Evolutionary conservation across 2,888 invertebrate genomes (phyloP), one percentile per base, ranked within the genome.

Genomic region (Oconnorella tubifera): DNA sequence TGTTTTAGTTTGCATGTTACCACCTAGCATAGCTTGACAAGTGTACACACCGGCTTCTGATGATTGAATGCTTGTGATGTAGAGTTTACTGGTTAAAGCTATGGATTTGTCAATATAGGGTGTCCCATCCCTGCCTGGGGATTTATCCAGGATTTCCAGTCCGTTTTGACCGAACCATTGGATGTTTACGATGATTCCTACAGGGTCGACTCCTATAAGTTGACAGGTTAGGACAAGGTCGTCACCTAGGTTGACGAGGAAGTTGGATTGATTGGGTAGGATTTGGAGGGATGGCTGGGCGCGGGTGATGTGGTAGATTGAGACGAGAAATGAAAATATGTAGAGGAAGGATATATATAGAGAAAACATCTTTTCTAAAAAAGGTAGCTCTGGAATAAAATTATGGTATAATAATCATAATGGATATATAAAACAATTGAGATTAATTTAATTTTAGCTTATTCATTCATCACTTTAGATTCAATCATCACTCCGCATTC

Each of bases 11-110:
- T 64, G 56, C 2, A 48, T 23, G 33, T 65, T 68, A 32, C 71
- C 72, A 3, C 67, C 65, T 3, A 72, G 32, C 25, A 51, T 31
- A 1, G 70, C 72, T 4, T 40, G 32, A 49, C 72, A 72, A 4
- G 63, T 62, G 56, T 72, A 72, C 6, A 28, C 40, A n/a, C 71
- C 71, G 1, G 67, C 68, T 40, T 40, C 19, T 6, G 19, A 14
- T 40, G 19, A 6, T 19, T 40, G 40, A 10, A 72, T 72, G 19
- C 49, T 56, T 2, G 67, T 65, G 58, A 72, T 67, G 68, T 72
- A 72, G 53, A 72, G 64, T 50, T 72, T 72, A 53, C 57, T 65
- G 10, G 56, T 61, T 27, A 61, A 51, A 25, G 33, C 27, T 14
- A 62, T 31, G n/a, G 62, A 40, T 56, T 65, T 65, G 62, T 65